Evolutionary conservation across 2,888 invertebrate genomes (phyloP), one percentile per base, ranked within the genome.

Genomic region (Dasysyrphus albostriatus): DNA sequence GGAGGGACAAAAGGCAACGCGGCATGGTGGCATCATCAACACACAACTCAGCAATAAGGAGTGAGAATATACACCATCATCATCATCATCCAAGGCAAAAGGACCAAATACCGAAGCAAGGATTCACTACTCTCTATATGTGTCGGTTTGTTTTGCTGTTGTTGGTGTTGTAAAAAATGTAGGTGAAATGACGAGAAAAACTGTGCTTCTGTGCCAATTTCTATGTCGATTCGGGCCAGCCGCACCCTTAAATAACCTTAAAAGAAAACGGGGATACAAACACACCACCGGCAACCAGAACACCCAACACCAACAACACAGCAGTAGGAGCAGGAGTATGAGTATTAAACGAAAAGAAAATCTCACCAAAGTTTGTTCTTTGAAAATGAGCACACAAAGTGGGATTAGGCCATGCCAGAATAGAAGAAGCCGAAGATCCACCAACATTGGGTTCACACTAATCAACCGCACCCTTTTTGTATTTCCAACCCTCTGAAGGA

Each of bases 221-320:
- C 81, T 87, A 76, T 58, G 82, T 75, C 82, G 74, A 85, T 83
- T 87, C 70, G 75, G 79, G 78, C 88, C 88, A 83, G 88, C 88
- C 88, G 88, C 88, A 85, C 88, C 88, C 88, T 88, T 88, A 87
- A 88, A 83, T 88, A 89, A 88, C 88, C 88, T 88, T 83, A 87
- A 88, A 83, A 59, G 49, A 44, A 75, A 67, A 73, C 70, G 54
- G 49, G 42, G 61, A 70, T 63, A 75, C 47, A 75, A 73, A 65
- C 79, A 74, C 63, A 44, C n/a, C 9, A 63, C 16, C 37, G 59
- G 65, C 24, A 67, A 54, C 34, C 29, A 44, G 29, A 34, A 19
- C 63, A 5, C 32, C 63, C 47, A 67, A 19, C 24, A 24, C 14
- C 24, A 42, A 19, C 61, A 69, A 34, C 24, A 51, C 24, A 51